Evolutionary conservation across 2,113 vertebrate genomes (phyloP).

Genomic region (Cyprinodon brontotheroides): DNA sequence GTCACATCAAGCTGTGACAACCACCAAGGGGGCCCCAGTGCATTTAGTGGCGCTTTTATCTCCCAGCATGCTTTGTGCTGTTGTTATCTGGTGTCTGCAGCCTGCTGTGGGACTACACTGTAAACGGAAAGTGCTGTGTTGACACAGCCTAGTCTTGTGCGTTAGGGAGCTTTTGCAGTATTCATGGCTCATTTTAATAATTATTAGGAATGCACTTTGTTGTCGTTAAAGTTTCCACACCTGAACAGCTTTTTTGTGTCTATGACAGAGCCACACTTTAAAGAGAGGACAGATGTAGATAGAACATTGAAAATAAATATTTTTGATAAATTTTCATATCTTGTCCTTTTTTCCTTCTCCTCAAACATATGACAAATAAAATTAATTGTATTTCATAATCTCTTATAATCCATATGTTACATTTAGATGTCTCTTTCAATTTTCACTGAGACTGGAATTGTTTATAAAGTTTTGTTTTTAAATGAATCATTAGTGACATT

Average conservation of each 20-base stretch:
- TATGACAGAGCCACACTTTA: background rate
- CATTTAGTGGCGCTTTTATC: constrained; percentile 64
- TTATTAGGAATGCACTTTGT: constrained; percentile 47
- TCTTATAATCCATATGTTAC: background rate
- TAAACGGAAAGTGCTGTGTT: constrained; percentile 67
- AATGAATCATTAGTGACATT: background rate
- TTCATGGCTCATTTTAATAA: constrained; percentile 64
- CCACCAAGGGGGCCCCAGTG: constrained; percentile 28
- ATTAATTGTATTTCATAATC: background rate
- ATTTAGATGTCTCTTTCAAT: background rate
- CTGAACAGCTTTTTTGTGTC: constrained; percentile 30
- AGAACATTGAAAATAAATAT: background rate
- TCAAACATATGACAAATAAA: constrained; percentile 10
- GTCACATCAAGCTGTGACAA: constrained; percentile 51
- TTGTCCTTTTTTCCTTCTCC: background rate
- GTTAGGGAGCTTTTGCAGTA: constrained; percentile 29
- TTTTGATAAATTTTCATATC: background rate
- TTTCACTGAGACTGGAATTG: background rate
- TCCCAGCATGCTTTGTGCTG: constrained; percentile 72
- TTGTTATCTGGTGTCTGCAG: constrained; percentile 74
- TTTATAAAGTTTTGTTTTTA: background rate
- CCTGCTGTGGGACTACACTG: constrained; percentile 61
- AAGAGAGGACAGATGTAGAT: background rate
- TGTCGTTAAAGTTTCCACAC: constrained; percentile 38
- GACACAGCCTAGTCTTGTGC: constrained; percentile 48